Percentiles rank a stretch among this genome's conserved stretches.
Conservation (phyloP, 2,797 vertebrate genomes). For the Gymnoscopelus microlampas region DNA sequence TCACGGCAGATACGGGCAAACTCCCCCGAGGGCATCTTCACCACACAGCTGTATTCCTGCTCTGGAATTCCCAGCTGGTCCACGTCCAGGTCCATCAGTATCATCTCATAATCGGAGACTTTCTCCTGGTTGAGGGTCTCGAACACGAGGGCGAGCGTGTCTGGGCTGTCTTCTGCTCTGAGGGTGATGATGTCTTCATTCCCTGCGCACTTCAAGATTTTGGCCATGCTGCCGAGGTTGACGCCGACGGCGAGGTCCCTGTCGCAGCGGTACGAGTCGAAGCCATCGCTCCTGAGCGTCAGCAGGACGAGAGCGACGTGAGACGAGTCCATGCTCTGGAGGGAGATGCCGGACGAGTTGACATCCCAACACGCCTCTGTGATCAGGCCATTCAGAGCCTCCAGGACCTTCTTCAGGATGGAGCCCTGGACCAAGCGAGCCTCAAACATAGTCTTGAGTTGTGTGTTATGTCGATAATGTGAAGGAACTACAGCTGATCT, state of each 20-base stretch:
- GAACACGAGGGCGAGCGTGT: slow-evolving; percentile 92
- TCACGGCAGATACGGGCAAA: slow-evolving; percentile 97
- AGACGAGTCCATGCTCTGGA: slow-evolving; percentile 99
- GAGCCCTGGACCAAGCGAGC: slow-evolving; percentile 95
- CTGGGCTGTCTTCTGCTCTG: slow-evolving; percentile 94
- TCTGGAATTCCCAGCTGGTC: slow-evolving; percentile 98
- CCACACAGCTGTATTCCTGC: slow-evolving; percentile 97
- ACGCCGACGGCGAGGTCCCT: slow-evolving; percentile 97
- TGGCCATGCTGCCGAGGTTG: slow-evolving; percentile 97
- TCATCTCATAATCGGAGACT: slow-evolving; percentile 99
- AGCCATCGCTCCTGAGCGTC: slow-evolving; percentile 95
- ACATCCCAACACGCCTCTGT: slow-evolving; percentile 98
- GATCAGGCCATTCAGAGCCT: slow-evolving; percentile 97
- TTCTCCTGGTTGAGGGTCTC: slow-evolving; percentile 97
- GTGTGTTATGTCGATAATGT: slow-evolving; percentile 11
- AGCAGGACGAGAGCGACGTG: slow-evolving; percentile 98
- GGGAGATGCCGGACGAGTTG: slow-evolving; percentile 94
- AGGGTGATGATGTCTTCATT: slow-evolving; percentile 97
- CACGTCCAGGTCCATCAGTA: slow-evolving; percentile 97
- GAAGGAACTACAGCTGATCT: background rate
- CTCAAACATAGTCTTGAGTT: slow-evolving; percentile 88
- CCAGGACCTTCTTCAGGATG: slow-evolving; percentile 96
- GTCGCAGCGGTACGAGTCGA: slow-evolving; percentile 98
- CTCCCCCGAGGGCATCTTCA: slow-evolving; percentile 98
- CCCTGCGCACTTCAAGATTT: slow-evolving; percentile 96